Conservation (phyloP, 1,140 invertebrate genomes). For the Orius insidiosus region DNA sequence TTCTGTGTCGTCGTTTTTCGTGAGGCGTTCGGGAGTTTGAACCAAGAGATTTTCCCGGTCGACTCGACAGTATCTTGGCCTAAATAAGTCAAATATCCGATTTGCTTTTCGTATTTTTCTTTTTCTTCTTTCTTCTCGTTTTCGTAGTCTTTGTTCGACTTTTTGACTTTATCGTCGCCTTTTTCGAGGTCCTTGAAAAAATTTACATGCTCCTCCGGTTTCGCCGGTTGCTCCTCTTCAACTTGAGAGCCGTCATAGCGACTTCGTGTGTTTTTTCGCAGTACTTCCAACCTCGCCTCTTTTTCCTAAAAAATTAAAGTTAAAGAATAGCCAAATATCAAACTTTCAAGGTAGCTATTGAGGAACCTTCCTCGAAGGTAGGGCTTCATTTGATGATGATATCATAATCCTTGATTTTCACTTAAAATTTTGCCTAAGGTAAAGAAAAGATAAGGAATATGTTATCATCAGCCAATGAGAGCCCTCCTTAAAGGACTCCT, state of each 20-base stretch:
- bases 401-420: no score
- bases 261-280: conserved; percentile 46
- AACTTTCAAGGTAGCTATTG: conserved; percentile 6
- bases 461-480: no score
- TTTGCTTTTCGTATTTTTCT: conserved; percentile 95
- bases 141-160: conserved; percentile 74
- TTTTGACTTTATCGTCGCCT: conserved; percentile 38
- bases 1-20: conserved; percentile 33
- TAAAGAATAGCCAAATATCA: conserved; percentile 7
- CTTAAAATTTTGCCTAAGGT: no score
- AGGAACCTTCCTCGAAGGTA: no score
- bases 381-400: no score
- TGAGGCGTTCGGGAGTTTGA: conserved; percentile 37
- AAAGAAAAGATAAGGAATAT: no score
- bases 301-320: conserved; percentile 39
- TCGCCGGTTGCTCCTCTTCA: conserved; percentile 10
- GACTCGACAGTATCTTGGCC: conserved; percentile 85
- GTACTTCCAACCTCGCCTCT: conserved; percentile 63
- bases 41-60: conserved; percentile 64
- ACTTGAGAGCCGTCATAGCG: conserved; percentile 25
- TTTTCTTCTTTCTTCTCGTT: conserved; percentile 79
- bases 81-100: conserved; percentile 88
- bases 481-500: no score
- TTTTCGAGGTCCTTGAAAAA: conserved; percentile 78
- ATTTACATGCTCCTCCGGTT: conserved; percentile 53